Evolutionary conservation across 2,797 vertebrate genomes (phyloP), one percentile per base, ranked within the genome.

Genomic region (Characodon lateralis): DNA sequence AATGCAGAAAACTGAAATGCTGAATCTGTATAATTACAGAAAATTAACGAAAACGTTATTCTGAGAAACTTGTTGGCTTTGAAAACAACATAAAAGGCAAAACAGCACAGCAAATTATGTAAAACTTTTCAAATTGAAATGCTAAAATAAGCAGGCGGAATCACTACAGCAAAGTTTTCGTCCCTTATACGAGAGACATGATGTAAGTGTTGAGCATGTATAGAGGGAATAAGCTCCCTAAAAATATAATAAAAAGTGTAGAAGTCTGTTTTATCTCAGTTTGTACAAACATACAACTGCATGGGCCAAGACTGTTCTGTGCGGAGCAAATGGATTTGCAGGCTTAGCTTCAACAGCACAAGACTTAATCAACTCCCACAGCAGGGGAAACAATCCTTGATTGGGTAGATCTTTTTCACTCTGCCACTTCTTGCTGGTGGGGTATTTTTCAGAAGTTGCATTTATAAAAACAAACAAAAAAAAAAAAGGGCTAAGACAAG

Each of bases 281-380:
- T 74, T 59, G 28, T 82, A 66, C 63, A 75, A 89, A 81, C 78
- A 79, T 78, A 79, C 22, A 20, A 78, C 72, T 76, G 75, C 78
- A 84, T 70, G 71, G 78, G 22, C 35, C 1, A 66, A 86, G 78
- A 78, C 80, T 72, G 56, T 81, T 86, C 69, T 78, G 74, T 79
- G 83, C 78, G 61, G 70, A 87, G 76, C 74, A 91, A 91, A 90
- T 85, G 84, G 89, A 89, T 91, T 89, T 89, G 78, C 77, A 85
- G 80, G 86, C 87, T 90, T 86, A 86, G 82, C 84, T 86, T 86
- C 86, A 85, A 81, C 76, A 80, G 78, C 78, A 80, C 53, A 86
- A 87, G 87, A 75, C 83, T 82, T 89, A 89, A 92, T 88, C 84
- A 89, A 79, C 77, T 89, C 85, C 82, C 82, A 83, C 72, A 56